Base-by-base conservation (phyloP, 2,113 vertebrate species). In the Sula dactylatra region DNA sequence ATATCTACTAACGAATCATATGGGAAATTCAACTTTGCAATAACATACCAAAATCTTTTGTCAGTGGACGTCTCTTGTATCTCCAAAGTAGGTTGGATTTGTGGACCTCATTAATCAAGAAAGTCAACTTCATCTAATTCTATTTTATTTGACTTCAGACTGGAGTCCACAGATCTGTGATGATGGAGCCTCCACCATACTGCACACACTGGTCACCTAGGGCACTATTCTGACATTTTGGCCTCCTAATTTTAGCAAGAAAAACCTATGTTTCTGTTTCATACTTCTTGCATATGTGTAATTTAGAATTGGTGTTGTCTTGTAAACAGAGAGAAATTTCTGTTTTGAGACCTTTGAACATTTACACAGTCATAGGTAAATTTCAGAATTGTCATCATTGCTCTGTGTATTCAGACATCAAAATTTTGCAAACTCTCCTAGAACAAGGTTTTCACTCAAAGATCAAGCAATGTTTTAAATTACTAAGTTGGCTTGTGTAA, bases 341-440 rank as follows among this genome's bases (percentile, higher is more conserved):
- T 97, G 40, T 71, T 77, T 82, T 73, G 73, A 86, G 85, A 87
- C 89, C 65, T 92, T 54, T 95, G 94, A 97, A 97, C 80, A 93
- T 98, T 97, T 98, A 97, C 97, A 94, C 64, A 92, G 52, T 25
- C 73, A 76, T 65, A 88, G 82, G 79, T 94, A 97, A 97, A 98
- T 97, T 97, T 96, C 91, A 98, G 52, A 87, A 38, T 65, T 96
- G 87, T 93, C 87, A 93, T 73, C 81, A 78, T 82, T 9, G 13
- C 45, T 85, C 26, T 44, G 47, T 59, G 24, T 88, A 77, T 77
- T 96, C 88, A 94, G 80, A 86, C 62, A 93, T 95, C 13, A 50
- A 66, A 79, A 29, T 93, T 97, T 94, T 82, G 12, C 38, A 86
- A 89, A 96, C 83, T 88, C 61, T 92, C 64, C 72, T 55, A 74